Conservation (phyloP, 2,797 vertebrate genomes). For the Amblyraja radiata region DNA sequence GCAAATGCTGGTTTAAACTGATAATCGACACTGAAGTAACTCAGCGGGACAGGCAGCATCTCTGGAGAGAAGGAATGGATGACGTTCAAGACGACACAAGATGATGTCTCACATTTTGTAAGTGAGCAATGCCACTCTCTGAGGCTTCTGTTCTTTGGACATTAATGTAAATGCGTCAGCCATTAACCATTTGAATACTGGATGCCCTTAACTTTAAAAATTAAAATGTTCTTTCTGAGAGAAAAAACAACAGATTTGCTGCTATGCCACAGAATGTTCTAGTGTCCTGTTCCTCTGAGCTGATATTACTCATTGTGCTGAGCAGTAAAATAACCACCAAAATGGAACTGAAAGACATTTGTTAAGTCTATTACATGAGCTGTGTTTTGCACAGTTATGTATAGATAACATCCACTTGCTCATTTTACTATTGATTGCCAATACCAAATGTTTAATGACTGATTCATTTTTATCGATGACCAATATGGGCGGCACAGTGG, state of each 20-base stretch:
- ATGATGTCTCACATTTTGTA: background rate
- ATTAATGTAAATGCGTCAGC: background rate
- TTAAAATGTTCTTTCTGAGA: background rate
- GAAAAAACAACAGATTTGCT: background rate
- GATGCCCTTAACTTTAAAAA: background rate
- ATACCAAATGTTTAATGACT: no score
- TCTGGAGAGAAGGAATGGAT: no score
- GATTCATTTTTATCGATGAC: no score
- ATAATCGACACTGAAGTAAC: no score
- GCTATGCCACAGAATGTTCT: background rate
- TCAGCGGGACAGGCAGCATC: no score
- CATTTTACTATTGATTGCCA: no score
- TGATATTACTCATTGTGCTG: background rate
- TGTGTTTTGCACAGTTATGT: no score
- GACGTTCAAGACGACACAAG: background rate
- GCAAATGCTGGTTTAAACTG: no score
- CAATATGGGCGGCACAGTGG: no score
- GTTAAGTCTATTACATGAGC: background rate
- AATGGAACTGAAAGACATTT: background rate
- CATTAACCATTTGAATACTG: background rate
- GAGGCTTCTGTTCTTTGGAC: background rate
- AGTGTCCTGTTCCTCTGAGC: background rate
- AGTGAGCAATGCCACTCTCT: background rate
- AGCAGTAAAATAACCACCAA: background rate
- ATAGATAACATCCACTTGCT: no score